A percentile compares a stretch with the other conserved stretches of the same genome.
Evolutionary conservation across 2,113 vertebrate genomes (phyloP).

Genomic region (Phalacrocorax pelagicus): DNA sequence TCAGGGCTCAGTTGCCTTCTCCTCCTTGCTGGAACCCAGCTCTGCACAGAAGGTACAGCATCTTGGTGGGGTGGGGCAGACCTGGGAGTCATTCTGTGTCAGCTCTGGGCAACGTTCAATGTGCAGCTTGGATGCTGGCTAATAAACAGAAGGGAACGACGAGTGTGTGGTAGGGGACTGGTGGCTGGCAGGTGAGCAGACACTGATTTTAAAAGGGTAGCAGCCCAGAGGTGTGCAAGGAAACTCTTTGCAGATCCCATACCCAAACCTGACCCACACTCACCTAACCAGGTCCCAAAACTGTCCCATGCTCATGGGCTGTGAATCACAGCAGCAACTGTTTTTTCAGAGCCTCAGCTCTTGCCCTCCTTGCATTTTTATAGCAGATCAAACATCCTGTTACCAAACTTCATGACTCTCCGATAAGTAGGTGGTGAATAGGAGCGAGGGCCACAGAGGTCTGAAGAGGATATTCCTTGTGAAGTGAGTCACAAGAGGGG

Average conservation of each 20-base stretch:
- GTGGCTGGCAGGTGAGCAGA: background rate
- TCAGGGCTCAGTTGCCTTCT: background rate
- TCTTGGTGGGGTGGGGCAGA: background rate
- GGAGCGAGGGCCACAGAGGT: background rate
- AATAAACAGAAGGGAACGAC: background rate
- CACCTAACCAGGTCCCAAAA: background rate
- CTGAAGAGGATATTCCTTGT: background rate
- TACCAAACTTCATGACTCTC: background rate
- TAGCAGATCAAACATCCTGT: background rate
- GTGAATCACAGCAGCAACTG: background rate
- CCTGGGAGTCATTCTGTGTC: background rate
- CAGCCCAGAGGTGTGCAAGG: background rate
- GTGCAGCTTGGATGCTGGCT: background rate
- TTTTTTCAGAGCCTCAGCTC: background rate
- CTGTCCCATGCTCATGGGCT: background rate
- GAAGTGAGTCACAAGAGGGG: background rate
- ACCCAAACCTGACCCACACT: background rate
- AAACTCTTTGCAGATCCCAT: background rate
- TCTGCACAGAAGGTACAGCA: background rate
- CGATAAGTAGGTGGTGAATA: background rate
- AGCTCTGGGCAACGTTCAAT: fast-evolving
- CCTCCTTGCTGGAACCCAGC: fast-evolving
- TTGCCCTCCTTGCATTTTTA: background rate
- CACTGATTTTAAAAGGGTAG: background rate
- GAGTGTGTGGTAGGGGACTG: background rate